Base-by-base conservation (phyloP, 2,888 invertebrate genomes). In the Drosophila testacea region DNA sequence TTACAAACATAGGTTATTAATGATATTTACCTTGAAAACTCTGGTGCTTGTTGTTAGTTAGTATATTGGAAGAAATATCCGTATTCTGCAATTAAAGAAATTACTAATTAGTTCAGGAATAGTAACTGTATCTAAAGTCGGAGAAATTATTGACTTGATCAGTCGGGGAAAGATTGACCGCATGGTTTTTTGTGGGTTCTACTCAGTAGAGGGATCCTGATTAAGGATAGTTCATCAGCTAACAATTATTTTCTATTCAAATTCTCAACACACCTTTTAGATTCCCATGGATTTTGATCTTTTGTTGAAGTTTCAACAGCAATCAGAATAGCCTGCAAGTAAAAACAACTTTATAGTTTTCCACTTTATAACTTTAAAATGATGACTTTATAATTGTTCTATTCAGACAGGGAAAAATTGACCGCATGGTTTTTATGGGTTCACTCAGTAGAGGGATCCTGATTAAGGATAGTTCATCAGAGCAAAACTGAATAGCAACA, bases 371-470 rank as follows among this genome's bases (percentile, higher is more conserved):
- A 7, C 62, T 56, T 51, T 64, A 9, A 16, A 27, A 6, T 0
- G 73, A 4, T 0, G 4, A 16, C 5, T 7, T 6, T 22, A 30
- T 22, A 32, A 13, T 11, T 3, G 6, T 6, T 22, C 39, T 13
- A 6, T 27, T 83, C 83, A 81, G 81, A 54, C 82, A 65, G 80
- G 77, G 83, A 80, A 69, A 71, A 11, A 42, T 77, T 74, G 68
- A 80, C 79, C 66, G 80, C 85, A 86, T 44, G 88, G 81, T 86
- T 86, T 76, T 83, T 50, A 61, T 72, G 79, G 83, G 83, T 86
- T 86, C 85, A 77, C 83, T 86, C 86, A 88, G 88, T 61, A 86
- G 83, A 86, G 85, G 85, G 85, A 86, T 73, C 85, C 85, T 87
- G 83, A 84, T 69, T 56, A 57, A 75, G 77, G 22, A 79, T 66